phyloP scores from a whole-genome alignment of 2,113 vertebrate genomes.

The Stegastes partitus region DNA sequence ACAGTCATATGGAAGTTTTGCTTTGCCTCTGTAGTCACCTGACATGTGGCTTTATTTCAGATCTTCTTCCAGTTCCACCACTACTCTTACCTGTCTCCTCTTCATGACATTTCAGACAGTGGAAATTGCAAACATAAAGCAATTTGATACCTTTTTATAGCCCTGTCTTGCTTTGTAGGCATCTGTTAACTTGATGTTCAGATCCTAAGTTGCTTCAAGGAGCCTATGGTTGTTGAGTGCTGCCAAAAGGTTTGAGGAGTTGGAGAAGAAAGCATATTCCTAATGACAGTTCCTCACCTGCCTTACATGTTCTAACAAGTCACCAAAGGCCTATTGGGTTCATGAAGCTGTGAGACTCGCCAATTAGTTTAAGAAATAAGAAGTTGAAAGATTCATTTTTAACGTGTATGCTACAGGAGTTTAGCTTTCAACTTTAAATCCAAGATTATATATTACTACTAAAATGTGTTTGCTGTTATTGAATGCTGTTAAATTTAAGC shows the following conservation, averaged over 20 bases:
- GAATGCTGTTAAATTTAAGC: too few relatives aligned
- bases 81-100: background rate
- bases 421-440: too few relatives aligned
- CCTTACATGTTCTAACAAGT: too few relatives aligned
- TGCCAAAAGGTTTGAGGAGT: background rate
- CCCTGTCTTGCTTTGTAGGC: background rate
- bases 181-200: background rate
- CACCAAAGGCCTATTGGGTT: too few relatives aligned
- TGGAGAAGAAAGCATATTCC: too few relatives aligned
- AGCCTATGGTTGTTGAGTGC: background rate
- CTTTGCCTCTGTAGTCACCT: background rate
- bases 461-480: too few relatives aligned
- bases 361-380: too few relatives aligned
- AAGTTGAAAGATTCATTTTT: too few relatives aligned
- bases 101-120: background rate
- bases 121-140: background rate
- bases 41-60: background rate
- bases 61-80: background rate
- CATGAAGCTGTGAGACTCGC: too few relatives aligned
- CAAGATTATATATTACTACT: too few relatives aligned
- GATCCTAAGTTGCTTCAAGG: background rate
- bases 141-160: background rate
- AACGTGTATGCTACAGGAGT: too few relatives aligned
- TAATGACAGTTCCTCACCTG: too few relatives aligned
- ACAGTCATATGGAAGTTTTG: background rate